These are phyloP conservation scores for Orycteropus afer DNA, from an alignment of 2,113 vertebrate genomes.

Conservation along the genomic window DNA sequence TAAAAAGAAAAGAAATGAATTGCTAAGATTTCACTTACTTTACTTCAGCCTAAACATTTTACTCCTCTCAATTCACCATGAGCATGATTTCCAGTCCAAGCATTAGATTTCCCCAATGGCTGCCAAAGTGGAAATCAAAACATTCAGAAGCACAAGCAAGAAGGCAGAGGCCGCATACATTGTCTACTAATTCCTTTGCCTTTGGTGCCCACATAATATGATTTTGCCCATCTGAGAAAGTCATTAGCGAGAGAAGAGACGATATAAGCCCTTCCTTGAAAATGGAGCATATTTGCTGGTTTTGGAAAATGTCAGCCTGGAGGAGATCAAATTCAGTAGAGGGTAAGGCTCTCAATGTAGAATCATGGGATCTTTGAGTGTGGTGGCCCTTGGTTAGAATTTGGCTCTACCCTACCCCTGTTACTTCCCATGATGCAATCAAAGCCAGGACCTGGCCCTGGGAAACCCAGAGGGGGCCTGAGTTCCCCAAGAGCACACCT, in stretches of 20 bases:
- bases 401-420: not conserved
- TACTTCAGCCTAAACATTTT: constrained; percentile 66
- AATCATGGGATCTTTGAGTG: constrained; percentile 36
- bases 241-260: constrained; percentile 79
- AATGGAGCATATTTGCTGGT: constrained; percentile 85
- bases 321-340: constrained; percentile 81
- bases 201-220: constrained; percentile 74
- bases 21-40: constrained; percentile 66
- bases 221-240: constrained; percentile 86
- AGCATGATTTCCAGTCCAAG: constrained; percentile 60
- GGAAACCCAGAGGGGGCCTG: not conserved
- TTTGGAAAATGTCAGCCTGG: constrained; percentile 81
- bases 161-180: constrained; percentile 71
- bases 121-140: constrained; percentile 84
- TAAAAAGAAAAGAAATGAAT: not conserved
- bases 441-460: not conserved
- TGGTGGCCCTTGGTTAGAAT: constrained; percentile 14
- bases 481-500: no score
- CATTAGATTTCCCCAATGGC: constrained; percentile 78
- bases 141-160: constrained; percentile 71
- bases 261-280: constrained; percentile 76
- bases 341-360: constrained; percentile 70
- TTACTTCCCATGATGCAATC: constrained; percentile 11
- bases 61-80: constrained; percentile 39
- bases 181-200: constrained; percentile 79